A percentile compares a stretch with the other conserved stretches of the same genome.
phyloP scores from a whole-genome alignment of 2,797 vertebrate genomes.

The Anniella stebbinsi region DNA sequence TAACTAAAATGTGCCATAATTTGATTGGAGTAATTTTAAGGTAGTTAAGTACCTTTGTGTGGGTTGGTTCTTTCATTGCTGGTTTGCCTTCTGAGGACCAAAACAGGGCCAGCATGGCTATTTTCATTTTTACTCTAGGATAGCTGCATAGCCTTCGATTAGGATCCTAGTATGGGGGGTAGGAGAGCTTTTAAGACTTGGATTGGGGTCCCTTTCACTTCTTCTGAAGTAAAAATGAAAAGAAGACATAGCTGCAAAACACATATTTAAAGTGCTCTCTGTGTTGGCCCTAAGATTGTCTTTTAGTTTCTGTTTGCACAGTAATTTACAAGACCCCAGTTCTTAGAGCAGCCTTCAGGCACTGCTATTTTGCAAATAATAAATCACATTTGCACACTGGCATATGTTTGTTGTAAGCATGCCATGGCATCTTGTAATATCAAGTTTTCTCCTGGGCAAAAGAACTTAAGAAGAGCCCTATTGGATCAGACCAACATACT shows the following conservation, averaged over 20 bases:
- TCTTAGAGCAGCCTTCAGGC: fast-evolving
- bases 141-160: too few relatives aligned
- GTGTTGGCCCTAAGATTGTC: neutral
- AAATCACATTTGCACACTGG: neutral
- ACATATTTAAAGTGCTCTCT: too few relatives aligned
- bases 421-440: fast-evolving
- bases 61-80: neutral
- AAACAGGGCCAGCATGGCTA: too few relatives aligned
- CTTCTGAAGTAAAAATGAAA: too few relatives aligned
- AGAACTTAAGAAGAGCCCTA: too few relatives aligned
- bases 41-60: neutral
- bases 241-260: too few relatives aligned
- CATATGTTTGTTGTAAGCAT: neutral
- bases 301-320: neutral
- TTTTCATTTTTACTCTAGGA: too few relatives aligned
- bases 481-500: too few relatives aligned
- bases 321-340: fast-evolving
- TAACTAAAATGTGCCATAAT: fast-evolving
- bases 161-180: too few relatives aligned
- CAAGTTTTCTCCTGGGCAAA: fast-evolving
- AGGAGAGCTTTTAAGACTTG: too few relatives aligned
- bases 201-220: too few relatives aligned
- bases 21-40: neutral
- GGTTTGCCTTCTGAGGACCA: neutral
- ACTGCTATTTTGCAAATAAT: fast-evolving